Evolutionary conservation across 2,888 invertebrate genomes (phyloP).

Genomic region (Cyclophora punctaria): DNA sequence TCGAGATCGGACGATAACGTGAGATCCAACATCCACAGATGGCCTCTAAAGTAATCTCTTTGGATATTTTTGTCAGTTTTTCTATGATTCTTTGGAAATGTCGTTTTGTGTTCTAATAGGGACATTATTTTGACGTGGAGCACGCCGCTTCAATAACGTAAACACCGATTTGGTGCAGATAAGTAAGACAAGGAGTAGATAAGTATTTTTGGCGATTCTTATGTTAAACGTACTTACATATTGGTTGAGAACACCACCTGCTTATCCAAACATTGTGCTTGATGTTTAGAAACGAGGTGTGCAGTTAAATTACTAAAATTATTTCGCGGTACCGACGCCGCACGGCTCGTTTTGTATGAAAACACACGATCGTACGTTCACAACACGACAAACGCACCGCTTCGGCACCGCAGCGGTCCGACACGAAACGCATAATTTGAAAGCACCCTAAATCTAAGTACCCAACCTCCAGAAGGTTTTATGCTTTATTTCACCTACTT

Average conservation of each 20-base stretch:
- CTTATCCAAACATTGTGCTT: too few relatives aligned
- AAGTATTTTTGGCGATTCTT: conserved; percentile 16
- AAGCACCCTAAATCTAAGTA: too few relatives aligned
- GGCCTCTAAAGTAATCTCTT: conserved; percentile 66
- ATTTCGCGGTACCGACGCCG: too few relatives aligned
- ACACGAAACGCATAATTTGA: too few relatives aligned
- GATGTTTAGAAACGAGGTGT: too few relatives aligned
- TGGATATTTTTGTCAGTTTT: conserved; percentile 68
- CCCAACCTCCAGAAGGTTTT: too few relatives aligned
- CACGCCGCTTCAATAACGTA: conserved; percentile 64
- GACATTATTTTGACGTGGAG: conserved; percentile 73
- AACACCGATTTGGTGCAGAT: conserved; percentile 71
- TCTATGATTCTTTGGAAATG: conserved; percentile 64
- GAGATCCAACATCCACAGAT: conserved; percentile 75
- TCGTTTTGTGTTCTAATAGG: conserved; percentile 70
- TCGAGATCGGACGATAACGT: conserved; percentile 67
- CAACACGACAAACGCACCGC: too few relatives aligned
- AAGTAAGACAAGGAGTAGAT: conserved; percentile 59
- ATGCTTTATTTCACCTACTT: too few relatives aligned
- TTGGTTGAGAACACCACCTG: conserved; percentile 20
- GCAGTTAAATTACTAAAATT: too few relatives aligned
- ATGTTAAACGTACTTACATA: background rate
- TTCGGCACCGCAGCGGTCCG: too few relatives aligned
- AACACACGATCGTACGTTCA: too few relatives aligned
- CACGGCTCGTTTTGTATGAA: too few relatives aligned